Evolutionary conservation across 64 coral and sea anemone genomes (phyloP), one percentile per base, ranked within the genome.

Genomic region (Acropora yongei): DNA sequence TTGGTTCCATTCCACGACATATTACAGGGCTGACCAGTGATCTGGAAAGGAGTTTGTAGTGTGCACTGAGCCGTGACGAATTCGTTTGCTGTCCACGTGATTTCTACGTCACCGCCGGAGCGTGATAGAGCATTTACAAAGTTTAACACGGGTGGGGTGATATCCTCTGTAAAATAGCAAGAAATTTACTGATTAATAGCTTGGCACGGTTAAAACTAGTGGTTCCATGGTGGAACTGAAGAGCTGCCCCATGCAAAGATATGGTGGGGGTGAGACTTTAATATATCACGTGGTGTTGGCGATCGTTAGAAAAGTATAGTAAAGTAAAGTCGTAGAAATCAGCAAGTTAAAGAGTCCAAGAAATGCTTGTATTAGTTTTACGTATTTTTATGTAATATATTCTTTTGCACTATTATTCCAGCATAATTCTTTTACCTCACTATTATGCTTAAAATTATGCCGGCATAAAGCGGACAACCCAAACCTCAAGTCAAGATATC

Each of bases 11-110:
- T 88, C 95, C 95, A 96, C 18, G 95, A 92, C 49, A 68, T 41
- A 74, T 96, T 93, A n/a, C 95, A 96, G 0, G 86, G 77, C 1
- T 74, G 76, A 73, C 6, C 76, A 40, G 74, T 60, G 57, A 90
- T 80, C 44, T 88, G 80, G 86, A 57, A 72, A 12, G 95, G 95
- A 79, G 78, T 90, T 91, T 82, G 89, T 40, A 96, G 63, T 9
- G 90, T 96, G 77, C 95, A 96, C 49, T 88, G 73, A 72, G 95
- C 72, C 12, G 63, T 89, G 40, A 87, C 90, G 39, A 89, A 72
- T 66, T 96, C 95, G 44, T 93, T 86, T 71, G 83, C 53, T 13
- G 39, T 71, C 90, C 95, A 96, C 8, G 90, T 93, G 60, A 96
- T 89, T 68, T 44, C 41, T 12, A 57, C 76, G 20, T 87, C 80